Base-by-base conservation (phyloP, 1,140 invertebrate genomes). In the Bombyx mandarina region DNA sequence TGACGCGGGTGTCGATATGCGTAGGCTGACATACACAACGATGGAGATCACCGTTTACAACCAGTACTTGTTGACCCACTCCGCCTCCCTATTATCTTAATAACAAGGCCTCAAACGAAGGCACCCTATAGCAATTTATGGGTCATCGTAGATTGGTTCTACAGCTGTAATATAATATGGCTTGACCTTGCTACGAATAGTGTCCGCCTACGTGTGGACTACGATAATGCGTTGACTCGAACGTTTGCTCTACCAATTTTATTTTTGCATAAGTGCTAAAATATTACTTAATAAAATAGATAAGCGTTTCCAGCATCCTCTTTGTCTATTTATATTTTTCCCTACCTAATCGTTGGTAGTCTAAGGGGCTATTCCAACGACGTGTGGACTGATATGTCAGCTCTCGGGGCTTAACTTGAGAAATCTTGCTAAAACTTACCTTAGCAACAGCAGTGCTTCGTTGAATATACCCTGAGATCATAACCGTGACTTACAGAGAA, bases 171-270 rank as follows among this genome's bases (percentile, higher is more conserved):
- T 72, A 82, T 72, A 82, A 84, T 84, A 85, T 85, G 74, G 69
- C 55, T 52, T 69, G 79, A 75, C 82, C 82, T 85, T 82, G 82
- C 82, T 77, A 67, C 74, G 77, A 85, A 85, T 85, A 85, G 82
- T 77, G 71, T 60, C 68, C 77, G 75, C 82, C 82, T 67, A 85
- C 82, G 73, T 61, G 43, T 59, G 43, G 35, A 61, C 69, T 62
- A 61, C 56, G 65, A 71, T 69, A 76, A 78, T 74, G 75, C 68
- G 66, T 45, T 60, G 43, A 49, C 45, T 57, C 42, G 45, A 55
- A 53, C 57, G 46, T 60, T 50, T 52, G 58, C 54, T 63, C 56
- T 52, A 54, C 55, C 54, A 43, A 18, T 47, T 56, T 45, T 42
- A 48, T 48, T 48, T 42, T 35, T 35, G 4, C 26, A 35, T 35